A percentile compares a stretch with the other conserved stretches of the same genome.
Evolutionary conservation across 1,140 invertebrate genomes (phyloP).

Genomic region (Sarcophaga peregrina): DNA sequence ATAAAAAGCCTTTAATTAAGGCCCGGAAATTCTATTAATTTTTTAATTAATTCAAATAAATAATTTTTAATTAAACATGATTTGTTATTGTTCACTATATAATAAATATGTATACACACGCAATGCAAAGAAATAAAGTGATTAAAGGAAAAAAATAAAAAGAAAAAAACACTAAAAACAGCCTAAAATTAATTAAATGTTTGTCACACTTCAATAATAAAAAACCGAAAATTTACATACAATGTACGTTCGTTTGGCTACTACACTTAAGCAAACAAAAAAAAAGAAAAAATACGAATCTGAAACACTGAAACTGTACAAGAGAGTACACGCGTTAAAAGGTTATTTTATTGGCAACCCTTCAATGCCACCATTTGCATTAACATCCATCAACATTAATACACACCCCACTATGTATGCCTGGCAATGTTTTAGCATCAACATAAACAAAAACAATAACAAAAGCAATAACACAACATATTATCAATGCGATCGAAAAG

Average conservation of each 20-base stretch:
- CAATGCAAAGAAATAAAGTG: too few relatives aligned
- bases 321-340: slow-evolving; percentile 37
- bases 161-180: too few relatives aligned
- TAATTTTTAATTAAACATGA: neutral
- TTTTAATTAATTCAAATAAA: neutral
- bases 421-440: neutral
- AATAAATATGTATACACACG: slow-evolving; percentile 6
- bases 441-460: neutral
- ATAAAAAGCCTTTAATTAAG: neutral
- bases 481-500: neutral
- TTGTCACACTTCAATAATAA: slow-evolving; percentile 41
- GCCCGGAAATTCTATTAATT: slow-evolving; percentile 8
- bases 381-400: neutral
- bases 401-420: neutral
- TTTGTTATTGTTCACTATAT: neutral
- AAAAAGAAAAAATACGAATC: too few relatives aligned
- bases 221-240: slow-evolving; percentile 32
- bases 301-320: neutral
- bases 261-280: neutral
- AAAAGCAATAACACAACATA: neutral
- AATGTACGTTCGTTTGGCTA: neutral
- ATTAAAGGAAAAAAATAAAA: too few relatives aligned
- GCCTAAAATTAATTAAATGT: slow-evolving; percentile 30
- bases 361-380: slow-evolving; percentile 37
- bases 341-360: slow-evolving; percentile 43